Percentiles rank a stretch among this genome's conserved stretches.
phyloP scores from a whole-genome alignment of 2,113 vertebrate genomes.

The Himantopus leucocephalus region DNA sequence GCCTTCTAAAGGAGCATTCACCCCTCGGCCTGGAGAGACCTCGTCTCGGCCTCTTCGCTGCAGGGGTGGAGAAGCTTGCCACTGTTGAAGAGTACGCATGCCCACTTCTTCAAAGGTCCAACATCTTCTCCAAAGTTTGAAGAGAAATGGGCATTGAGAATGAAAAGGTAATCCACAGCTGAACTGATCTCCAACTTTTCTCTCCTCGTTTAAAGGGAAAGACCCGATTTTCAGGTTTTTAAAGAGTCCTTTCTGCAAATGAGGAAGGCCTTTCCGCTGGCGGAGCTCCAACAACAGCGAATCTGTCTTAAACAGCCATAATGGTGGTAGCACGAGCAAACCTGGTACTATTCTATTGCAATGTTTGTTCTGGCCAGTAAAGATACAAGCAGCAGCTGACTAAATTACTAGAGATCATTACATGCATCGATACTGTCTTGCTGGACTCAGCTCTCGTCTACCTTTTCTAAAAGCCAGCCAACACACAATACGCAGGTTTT shows the following conservation, averaged over 20 bases:
- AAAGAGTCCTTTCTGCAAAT: background rate
- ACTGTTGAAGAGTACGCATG: background rate
- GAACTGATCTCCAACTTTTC: background rate
- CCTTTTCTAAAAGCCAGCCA: background rate
- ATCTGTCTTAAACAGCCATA: background rate
- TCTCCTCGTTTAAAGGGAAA: background rate
- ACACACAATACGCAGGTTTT: background rate
- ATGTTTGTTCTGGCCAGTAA: background rate
- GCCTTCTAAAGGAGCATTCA: background rate
- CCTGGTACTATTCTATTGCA: background rate
- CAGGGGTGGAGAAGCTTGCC: background rate
- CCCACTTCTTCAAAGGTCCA: background rate
- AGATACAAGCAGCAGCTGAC: background rate
- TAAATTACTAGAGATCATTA: constrained; percentile 29
- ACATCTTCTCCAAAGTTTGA: background rate
- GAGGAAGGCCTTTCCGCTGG: background rate
- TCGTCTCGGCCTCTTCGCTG: background rate
- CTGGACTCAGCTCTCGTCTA: background rate
- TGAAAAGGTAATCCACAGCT: background rate
- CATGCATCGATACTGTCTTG: constrained; percentile 2
- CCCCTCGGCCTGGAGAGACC: background rate
- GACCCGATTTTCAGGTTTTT: background rate
- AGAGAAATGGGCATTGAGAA: background rate
- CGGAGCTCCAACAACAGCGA: background rate
- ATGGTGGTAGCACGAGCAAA: background rate